A percentile compares a stretch with the other conserved stretches of the same genome.
Conservation (phyloP, 92 coral and sea anemone species). For the Epizoanthus ramosus region DNA sequence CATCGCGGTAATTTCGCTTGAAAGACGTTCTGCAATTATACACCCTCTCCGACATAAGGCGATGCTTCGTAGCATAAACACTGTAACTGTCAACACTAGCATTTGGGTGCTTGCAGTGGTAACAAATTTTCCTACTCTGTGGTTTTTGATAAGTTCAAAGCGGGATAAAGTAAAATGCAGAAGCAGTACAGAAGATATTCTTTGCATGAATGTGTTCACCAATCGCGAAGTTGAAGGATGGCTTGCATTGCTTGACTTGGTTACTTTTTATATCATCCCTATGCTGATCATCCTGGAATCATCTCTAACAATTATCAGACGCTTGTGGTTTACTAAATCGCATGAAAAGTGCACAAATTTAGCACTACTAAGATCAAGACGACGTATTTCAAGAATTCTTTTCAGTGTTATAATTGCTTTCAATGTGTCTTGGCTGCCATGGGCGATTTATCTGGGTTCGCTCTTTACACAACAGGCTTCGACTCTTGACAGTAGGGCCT, state of each 20-base stretch:
- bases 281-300: background rate
- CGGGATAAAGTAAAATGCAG: background rate
- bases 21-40: slow-evolving; percentile 12
- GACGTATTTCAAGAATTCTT: background rate
- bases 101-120: slow-evolving; percentile 5
- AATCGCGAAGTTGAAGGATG: background rate
- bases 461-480: background rate
- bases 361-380: background rate
- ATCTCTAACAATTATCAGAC: background rate
- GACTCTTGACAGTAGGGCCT: background rate
- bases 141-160: background rate
- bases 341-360: background rate
- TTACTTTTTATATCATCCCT: background rate
- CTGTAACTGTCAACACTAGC: background rate
- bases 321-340: background rate
- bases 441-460: background rate
- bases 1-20: background rate
- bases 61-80: background rate
- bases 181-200: background rate
- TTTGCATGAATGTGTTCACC: background rate
- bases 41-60: background rate
- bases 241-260: background rate
- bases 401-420: background rate
- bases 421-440: slow-evolving; percentile 10
- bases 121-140: background rate